A percentile compares a stretch with the other conserved stretches of the same genome.
These are phyloP conservation scores for human (Homo sapiens) DNA, from an alignment of 2,113 vertebrate genomes.

Conservation along the genomic window GRCh38 chr4:155134501-155135000, in stretches of 20 bases:
- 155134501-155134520: not conserved
- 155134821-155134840: not conserved
- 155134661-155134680: not conserved
- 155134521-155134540: not conserved
- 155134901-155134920: conserved; percentile 29
- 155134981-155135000: not conserved
- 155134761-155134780: not conserved
- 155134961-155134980: not conserved
- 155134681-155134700: not conserved
- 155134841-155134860: not conserved
- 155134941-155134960: not conserved
- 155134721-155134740: not conserved
- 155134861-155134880: not conserved
- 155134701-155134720: conserved; percentile 19
- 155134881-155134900: not conserved
- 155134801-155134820: not conserved
- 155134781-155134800: not conserved
- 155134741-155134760: not conserved
- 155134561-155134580: not conserved
- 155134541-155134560: not conserved
- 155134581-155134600: not conserved
- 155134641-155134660: not conserved
- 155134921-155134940: not conserved
- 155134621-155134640: not conserved
- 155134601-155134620: not conserved